phyloP scores from a whole-genome alignment of 92 coral and sea anemone genomes.

The Actinostola sp. region DNA sequence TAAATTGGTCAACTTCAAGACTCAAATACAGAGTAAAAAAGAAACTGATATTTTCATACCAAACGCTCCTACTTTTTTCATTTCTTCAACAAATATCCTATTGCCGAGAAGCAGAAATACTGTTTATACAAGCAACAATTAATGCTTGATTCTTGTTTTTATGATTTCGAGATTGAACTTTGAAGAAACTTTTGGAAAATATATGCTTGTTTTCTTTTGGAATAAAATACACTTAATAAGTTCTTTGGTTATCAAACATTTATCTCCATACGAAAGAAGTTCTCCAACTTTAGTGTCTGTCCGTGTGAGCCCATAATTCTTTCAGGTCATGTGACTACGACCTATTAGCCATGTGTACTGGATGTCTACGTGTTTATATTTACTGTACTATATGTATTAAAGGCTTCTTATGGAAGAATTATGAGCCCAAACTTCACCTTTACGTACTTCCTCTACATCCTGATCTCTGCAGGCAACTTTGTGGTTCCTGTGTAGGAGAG shows the following conservation, averaged over 20 bases:
- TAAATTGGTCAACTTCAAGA: neutral
- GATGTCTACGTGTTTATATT: no score
- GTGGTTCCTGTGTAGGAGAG: no score
- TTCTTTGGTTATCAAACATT: constrained; percentile 49
- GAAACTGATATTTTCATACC: neutral
- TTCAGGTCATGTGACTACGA: no score
- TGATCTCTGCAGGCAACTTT: no score
- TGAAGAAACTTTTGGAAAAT: constrained; percentile 84
- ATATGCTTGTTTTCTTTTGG: constrained; percentile 77
- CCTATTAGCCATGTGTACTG: no score
- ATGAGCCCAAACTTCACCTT: no score
- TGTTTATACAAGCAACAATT: no score
- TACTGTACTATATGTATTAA: no score
- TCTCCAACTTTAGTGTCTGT: neutral
- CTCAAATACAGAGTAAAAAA: constrained; percentile 5
- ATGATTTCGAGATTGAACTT: constrained; percentile 32
- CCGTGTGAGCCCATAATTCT: neutral
- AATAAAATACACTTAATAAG: constrained; percentile 88
- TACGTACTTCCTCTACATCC: no score
- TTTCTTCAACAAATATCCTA: neutral
- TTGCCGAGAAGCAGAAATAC: neutral
- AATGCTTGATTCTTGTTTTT: neutral
- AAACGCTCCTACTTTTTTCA: neutral
- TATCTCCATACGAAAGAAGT: constrained; percentile 12
- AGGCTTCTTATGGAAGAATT: no score